Evolutionary conservation across 2,797 vertebrate genomes (phyloP).

Genomic region (Thamnophis elegans): DNA sequence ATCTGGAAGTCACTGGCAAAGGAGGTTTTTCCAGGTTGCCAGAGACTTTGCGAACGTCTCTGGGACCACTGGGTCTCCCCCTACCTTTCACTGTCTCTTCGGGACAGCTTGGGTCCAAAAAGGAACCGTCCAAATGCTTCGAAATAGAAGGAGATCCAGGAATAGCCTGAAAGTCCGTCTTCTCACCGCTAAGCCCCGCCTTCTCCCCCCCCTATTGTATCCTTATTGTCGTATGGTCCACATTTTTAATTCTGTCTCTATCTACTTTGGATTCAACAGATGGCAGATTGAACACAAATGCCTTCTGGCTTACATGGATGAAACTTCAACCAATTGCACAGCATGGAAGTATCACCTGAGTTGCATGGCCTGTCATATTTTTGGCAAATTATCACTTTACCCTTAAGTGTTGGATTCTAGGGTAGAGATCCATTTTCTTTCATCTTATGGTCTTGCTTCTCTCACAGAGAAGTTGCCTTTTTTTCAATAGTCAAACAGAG

Average conservation of each 20-base stretch:
- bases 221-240: too few species aligned
- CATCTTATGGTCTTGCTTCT: neutral
- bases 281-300: neutral
- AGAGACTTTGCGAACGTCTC: too few species aligned
- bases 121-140: too few species aligned
- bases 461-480: slow-evolving; percentile 3
- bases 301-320: neutral
- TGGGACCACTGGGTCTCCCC: too few species aligned
- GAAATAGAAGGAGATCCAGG: too few species aligned
- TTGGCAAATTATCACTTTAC: neutral
- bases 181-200: too few species aligned
- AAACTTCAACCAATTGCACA: neutral
- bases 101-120: too few species aligned
- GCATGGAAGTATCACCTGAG: neutral
- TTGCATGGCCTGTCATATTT: neutral
- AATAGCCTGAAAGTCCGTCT: too few species aligned
- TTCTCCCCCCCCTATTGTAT: too few species aligned
- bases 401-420: neutral
- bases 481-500: slow-evolving; percentile 21
- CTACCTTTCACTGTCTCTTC: too few species aligned
- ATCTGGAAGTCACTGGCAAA: too few species aligned
- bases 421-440: neutral
- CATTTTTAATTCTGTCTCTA: neutral
- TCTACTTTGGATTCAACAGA: neutral
- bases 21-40: too few species aligned